Evolutionary conservation across 2,113 vertebrate species (phyloP), one percentile per base, ranked within the genome.

Genomic region (Lathamus discolor): DNA sequence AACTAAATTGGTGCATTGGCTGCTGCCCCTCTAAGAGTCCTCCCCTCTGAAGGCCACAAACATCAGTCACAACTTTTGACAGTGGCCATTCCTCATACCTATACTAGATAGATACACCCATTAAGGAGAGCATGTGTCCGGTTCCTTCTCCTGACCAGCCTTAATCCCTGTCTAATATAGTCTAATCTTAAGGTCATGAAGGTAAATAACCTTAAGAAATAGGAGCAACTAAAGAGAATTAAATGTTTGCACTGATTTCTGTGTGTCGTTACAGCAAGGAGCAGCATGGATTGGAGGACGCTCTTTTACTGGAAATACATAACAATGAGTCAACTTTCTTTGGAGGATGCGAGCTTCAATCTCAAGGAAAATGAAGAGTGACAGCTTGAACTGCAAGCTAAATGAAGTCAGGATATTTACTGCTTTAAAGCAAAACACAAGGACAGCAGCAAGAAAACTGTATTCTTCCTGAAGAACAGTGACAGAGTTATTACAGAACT

Each of bases 371-470:
- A 95, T n/a, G 11, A 89, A 87, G 67, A 91, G 41, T 52, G 74
- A 68, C 84, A 84, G 83, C 49, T 67, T 62, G 59, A 82, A 83
- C 54, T 96, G 46, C 78, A 83, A 94, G 84, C 46, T 44, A 84
- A 85, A 89, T 52, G 12, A 87, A 82, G 74, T 67, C 70, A 94
- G 52, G 35, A 52, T 75, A 93, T 73, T 83, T 76, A 52, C 43
- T 33, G 22, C 19, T 68, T 93, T 82, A 78, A 68, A 76, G 62
- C 63, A 90, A 93, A 95, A 43, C 35, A 85, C 7, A 49, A 55
- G 37, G 80, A 93, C 9, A 57, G 43, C 39, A 75, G 28, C 31
- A 88, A 88, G 67, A 84, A 87, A 83, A 79, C 62, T 8, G 33
- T 28, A 24, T 76, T 83, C 64, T 67, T 67, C 37, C 48, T 74